Evolutionary conservation across 2,113 vertebrate species (phyloP).

Genomic region (Pterocles burchelli): DNA sequence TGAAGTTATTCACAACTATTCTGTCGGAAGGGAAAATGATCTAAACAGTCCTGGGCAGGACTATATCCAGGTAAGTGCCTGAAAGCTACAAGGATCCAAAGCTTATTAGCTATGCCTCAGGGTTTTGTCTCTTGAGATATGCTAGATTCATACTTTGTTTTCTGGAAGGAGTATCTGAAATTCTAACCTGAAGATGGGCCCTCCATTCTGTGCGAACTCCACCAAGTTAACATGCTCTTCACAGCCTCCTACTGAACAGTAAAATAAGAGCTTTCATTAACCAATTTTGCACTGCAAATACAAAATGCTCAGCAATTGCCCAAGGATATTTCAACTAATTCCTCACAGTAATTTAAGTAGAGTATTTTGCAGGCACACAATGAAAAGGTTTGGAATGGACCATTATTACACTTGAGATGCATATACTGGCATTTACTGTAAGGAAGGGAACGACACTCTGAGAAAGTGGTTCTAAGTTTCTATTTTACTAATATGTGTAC

Average conservation of each 20-base stretch:
- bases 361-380: neutral
- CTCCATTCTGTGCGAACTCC: rapidly evolving
- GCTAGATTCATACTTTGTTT: neutral
- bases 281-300: neutral
- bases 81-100: neutral
- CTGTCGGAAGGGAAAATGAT: neutral
- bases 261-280: neutral
- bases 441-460: neutral
- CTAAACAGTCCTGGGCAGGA: neutral
- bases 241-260: neutral
- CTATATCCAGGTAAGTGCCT: rapidly evolving
- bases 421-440: neutral
- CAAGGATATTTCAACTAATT: neutral
- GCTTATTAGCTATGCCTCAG: neutral
- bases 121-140: neutral
- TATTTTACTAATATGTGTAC: neutral
- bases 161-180: neutral
- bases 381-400: neutral
- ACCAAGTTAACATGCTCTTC: rapidly evolving
- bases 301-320: neutral
- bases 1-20: neutral
- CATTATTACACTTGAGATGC: neutral
- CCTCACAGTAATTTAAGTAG: neutral
- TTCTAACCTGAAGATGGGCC: rapidly evolving
- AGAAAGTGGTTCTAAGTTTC: neutral